These are phyloP conservation scores for Macrotrachela quadricornifera DNA, from an alignment of 1,140 invertebrate species.

Conservation along the genomic window DNA sequence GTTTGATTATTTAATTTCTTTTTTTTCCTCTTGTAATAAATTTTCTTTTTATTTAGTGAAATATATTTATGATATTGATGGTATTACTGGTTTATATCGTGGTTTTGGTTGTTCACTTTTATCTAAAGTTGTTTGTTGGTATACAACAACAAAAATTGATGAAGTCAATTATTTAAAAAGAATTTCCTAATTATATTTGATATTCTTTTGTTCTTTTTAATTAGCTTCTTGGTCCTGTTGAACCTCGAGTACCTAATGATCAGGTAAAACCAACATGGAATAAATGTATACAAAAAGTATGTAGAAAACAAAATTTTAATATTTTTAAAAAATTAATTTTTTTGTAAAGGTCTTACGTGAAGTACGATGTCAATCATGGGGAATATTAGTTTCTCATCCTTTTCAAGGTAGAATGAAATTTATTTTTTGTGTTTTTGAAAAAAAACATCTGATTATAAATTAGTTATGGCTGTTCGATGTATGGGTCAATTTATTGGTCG, in stretches of 20 bases:
- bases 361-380: conserved; percentile 41
- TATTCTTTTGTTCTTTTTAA: too few species aligned
- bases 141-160: conserved; percentile 22
- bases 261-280: too few species aligned
- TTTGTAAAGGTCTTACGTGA: conserved; percentile 34
- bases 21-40: too few species aligned
- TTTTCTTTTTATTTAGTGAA: conserved; percentile 37
- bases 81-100: conserved; percentile 56
- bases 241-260: too few species aligned
- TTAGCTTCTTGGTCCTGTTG: too few species aligned
- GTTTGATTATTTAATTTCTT: neutral
- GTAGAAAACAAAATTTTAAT: too few species aligned
- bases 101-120: conserved; percentile 52
- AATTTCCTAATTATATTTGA: too few species aligned
- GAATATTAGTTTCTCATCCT: conserved; percentile 58
- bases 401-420: conserved; percentile 40
- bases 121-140: conserved; percentile 39
- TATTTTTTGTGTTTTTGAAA: neutral
- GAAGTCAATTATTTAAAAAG: conserved; percentile 17
- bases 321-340: neutral
- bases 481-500: conserved; percentile 79
- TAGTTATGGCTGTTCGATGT: conserved; percentile 45
- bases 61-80: conserved; percentile 57
- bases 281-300: too few species aligned
- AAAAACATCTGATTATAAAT: neutral